Conservation (phyloP, 2,113 vertebrate species). For the Tyrannus savana region DNA sequence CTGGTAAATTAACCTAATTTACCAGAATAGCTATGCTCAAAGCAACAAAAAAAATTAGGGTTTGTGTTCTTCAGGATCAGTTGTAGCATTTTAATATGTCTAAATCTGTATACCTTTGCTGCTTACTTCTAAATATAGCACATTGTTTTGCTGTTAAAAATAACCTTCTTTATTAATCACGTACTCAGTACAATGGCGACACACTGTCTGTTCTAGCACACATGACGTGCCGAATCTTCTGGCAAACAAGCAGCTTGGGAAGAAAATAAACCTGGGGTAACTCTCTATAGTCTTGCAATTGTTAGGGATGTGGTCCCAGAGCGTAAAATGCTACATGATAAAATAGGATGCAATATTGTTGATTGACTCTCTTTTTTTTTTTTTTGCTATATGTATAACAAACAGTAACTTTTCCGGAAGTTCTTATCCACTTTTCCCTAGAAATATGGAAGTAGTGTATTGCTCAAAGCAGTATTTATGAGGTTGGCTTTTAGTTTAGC, state of each 20-base stretch:
- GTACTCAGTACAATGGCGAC: neutral
- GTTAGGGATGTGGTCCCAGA: neutral
- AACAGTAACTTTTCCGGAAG: neutral
- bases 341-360: neutral
- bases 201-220: neutral
- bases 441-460: neutral
- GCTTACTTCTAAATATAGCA: constrained; percentile 11
- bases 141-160: constrained; percentile 62
- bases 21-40: neutral
- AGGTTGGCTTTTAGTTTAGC: neutral
- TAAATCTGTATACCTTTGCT: neutral
- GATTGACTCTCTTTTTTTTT: neutral
- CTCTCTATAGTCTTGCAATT: neutral
- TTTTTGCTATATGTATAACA: neutral
- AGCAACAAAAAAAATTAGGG: neutral
- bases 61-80: neutral
- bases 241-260: neutral
- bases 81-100: neutral
- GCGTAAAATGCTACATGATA: neutral
- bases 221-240: neutral
- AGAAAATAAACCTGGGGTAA: constrained; percentile 37
- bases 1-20: neutral
- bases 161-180: constrained; percentile 20
- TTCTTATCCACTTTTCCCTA: neutral
- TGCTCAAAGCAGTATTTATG: neutral